A percentile compares a stretch with the other conserved stretches of the same genome.
Evolutionary conservation across 1,140 invertebrate species (phyloP).

Genomic region (Psilanteris sp.): DNA sequence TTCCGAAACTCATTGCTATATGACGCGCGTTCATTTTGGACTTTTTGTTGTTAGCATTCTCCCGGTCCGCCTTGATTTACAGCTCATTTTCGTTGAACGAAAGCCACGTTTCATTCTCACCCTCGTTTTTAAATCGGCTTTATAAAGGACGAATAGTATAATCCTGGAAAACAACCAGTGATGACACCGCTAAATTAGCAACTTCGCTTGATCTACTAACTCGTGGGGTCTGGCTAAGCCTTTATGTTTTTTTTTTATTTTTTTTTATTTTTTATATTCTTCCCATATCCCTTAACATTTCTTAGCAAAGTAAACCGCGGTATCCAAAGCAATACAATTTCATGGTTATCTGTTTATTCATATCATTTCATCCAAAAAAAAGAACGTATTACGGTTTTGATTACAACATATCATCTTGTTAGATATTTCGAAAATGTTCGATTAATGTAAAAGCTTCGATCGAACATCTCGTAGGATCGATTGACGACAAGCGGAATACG

Average conservation of each 20-base stretch:
- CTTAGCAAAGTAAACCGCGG: too few species aligned
- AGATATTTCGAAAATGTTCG: too few species aligned
- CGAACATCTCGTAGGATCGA: too few species aligned
- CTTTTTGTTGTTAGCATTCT: slow-evolving; percentile 69
- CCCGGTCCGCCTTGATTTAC: slow-evolving; percentile 70
- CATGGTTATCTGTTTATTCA: too few species aligned
- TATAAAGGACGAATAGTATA: slow-evolving; percentile 51
- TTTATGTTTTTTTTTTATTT: slow-evolving; percentile 15
- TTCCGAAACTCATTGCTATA: slow-evolving; percentile 34
- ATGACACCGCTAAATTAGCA: slow-evolving; percentile 66
- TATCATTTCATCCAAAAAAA: too few species aligned
- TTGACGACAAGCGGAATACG: neutral
- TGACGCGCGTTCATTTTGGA: slow-evolving; percentile 29
- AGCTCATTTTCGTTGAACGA: slow-evolving; percentile 72
- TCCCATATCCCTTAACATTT: too few species aligned
- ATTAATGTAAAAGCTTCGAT: too few species aligned
- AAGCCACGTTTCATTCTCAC: slow-evolving; percentile 68
- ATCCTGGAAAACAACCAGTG: slow-evolving; percentile 48
- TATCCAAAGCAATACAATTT: too few species aligned
- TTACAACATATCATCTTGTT: too few species aligned
- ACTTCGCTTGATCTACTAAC: slow-evolving; percentile 35
- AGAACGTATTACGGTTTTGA: too few species aligned
- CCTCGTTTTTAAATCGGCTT: slow-evolving; percentile 59
- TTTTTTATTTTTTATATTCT: too few species aligned
- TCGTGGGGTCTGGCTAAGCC: slow-evolving; percentile 5